Conservation (phyloP, 2,797 vertebrate genomes). For the Nyctibius grandis region DNA sequence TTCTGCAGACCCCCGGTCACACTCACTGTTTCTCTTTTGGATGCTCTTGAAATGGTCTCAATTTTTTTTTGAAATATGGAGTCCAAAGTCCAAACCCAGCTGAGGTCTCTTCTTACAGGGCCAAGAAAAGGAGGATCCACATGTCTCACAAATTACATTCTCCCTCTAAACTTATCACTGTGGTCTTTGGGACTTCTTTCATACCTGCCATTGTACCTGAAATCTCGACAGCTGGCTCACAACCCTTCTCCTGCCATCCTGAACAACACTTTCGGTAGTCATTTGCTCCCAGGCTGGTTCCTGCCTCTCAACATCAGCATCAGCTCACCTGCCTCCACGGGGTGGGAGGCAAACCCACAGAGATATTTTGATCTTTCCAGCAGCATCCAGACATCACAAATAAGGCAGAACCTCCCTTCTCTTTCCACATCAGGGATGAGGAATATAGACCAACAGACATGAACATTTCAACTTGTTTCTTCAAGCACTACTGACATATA, state of each 20-base stretch:
- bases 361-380: neutral
- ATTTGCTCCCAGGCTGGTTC: neutral
- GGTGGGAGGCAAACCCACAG: too few species aligned
- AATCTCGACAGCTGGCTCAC: neutral
- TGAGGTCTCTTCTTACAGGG: neutral
- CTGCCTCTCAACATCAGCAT: neutral
- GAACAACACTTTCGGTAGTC: neutral
- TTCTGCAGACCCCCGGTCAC: neutral
- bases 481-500: neutral
- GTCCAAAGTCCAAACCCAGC: neutral
- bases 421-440: neutral
- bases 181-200: neutral
- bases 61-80: neutral
- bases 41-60: neutral
- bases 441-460: neutral
- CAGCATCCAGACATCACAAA: neutral
- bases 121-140: neutral
- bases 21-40: neutral
- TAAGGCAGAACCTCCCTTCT: neutral
- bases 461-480: neutral
- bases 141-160: fast-evolving
- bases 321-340: neutral
- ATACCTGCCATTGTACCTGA: neutral
- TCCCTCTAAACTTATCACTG: neutral
- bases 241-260: neutral